Base-by-base conservation (phyloP, 1,140 invertebrate species). In the Bombus waltoni region DNA sequence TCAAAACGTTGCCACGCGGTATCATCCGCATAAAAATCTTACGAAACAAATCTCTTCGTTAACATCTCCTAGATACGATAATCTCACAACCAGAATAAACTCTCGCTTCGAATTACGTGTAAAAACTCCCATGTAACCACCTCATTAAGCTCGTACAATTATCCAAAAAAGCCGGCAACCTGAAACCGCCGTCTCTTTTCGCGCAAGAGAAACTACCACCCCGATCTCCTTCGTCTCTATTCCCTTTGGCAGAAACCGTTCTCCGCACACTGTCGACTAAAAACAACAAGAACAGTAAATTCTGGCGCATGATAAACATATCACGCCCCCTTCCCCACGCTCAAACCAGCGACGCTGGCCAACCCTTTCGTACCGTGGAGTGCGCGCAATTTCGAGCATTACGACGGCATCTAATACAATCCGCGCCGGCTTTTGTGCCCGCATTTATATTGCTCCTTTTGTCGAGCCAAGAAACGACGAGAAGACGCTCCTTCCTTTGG, bases 321-420 rank as follows among this genome's bases (percentile, higher is more conserved):
- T 22, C 25, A n/a, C 40, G 3, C 42, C 22, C 35, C 22, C 35
- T 32, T 32, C 32, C 32, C 32, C 32, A 32, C 22, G 11, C 0
- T 10, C 15, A 5, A 32, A 32, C 18, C 66, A 11, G 66, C 15
- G n/a, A 35, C 35, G 25, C 18, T 18, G 62, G 35, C 44, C 44
- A 62, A 76, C 59, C 77, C 75, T 89, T 74, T 70, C 70, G 28
- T 44, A 28, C 78, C 75, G 9, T 59, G 70, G 83, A 77, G 89
- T 86, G 88, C 80, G 86, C 81, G 87, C 89, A 90, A 90, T 90
- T 90, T 90, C 89, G 73, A 85, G 87, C 87, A 88, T 90, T 88
- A 86, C 89, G 72, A 70, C 57, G 89, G 79, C 89, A 70, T 90
- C 89, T 90, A 91, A 91, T 90, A 90, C 89, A 86, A 90, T 91